Conservation (phyloP, 64 coral and sea anemone species). For the Montipora sp. region DNA sequence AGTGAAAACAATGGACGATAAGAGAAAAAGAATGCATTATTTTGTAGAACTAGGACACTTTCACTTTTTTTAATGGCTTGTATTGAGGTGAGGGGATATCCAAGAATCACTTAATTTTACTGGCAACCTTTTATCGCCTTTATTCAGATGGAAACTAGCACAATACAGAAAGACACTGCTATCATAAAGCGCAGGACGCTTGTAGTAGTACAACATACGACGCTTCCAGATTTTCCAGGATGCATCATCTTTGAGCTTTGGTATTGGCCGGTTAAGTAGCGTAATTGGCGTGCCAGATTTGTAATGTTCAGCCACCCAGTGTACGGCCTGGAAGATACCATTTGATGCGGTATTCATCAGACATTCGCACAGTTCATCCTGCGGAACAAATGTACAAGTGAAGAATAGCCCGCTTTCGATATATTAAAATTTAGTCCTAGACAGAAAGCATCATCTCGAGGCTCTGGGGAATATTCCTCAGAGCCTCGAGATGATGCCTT, state of each 20-base stretch:
- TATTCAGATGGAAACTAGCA: not conserved
- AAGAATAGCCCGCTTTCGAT: not conserved
- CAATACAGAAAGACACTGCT: slow-evolving; percentile 74
- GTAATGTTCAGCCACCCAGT: slow-evolving; percentile 87
- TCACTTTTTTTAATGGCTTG: too few relatives aligned
- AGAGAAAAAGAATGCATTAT: too few relatives aligned
- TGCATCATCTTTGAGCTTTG: slow-evolving; percentile 56
- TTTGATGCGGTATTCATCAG: slow-evolving; percentile 70
- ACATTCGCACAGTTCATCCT: slow-evolving; percentile 71
- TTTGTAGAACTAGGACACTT: too few relatives aligned
- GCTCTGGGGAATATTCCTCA: too few relatives aligned
- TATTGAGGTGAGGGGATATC: too few relatives aligned
- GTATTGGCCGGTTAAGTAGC: slow-evolving; percentile 78
- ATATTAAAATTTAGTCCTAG: too few relatives aligned
- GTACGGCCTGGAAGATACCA: slow-evolving; percentile 75
- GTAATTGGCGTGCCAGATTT: slow-evolving; percentile 80
- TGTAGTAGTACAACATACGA: slow-evolving; percentile 81
- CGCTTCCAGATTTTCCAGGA: slow-evolving; percentile 68
- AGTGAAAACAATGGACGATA: too few relatives aligned
- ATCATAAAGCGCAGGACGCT: slow-evolving; percentile 61
- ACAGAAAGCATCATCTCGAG: too few relatives aligned
- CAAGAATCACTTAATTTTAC: too few relatives aligned
- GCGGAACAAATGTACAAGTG: not conserved
- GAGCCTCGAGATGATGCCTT: too few relatives aligned
- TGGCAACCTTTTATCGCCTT: not conserved